These are phyloP conservation scores for Turnix velox DNA, from an alignment of 2,113 vertebrate genomes.

Conservation along the genomic window DNA sequence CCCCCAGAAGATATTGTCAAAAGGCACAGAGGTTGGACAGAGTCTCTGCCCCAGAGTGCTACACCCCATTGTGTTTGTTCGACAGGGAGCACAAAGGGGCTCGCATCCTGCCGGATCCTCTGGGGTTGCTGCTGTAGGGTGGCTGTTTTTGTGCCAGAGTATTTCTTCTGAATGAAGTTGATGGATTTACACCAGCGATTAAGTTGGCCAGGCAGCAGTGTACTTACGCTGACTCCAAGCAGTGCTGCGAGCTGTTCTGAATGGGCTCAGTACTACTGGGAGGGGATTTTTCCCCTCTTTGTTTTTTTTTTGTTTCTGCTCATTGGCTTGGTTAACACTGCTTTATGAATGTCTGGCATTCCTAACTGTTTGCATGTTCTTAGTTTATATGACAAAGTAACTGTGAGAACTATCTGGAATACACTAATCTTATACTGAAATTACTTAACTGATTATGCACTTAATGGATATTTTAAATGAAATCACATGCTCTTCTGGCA, in stretches of 20 bases:
- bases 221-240: not conserved
- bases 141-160: not conserved
- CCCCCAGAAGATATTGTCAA: slow-evolving; percentile 5
- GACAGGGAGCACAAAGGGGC: slow-evolving; percentile 8
- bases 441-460: not conserved
- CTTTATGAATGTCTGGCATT: not conserved
- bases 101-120: not conserved
- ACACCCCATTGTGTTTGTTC: slow-evolving; percentile 33
- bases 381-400: not conserved
- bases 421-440: not conserved
- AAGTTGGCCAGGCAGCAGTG: not conserved
- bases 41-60: not conserved
- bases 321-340: not conserved
- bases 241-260: not conserved
- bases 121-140: not conserved
- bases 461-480: not conserved
- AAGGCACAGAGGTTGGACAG: not conserved
- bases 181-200: not conserved
- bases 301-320: not conserved
- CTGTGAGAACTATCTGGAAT: not conserved
- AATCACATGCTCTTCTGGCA: not conserved
- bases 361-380: not conserved
- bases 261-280: accelerated
- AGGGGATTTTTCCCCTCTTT: not conserved
- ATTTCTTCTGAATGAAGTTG: not conserved